A percentile compares a stretch with the other conserved stretches of the same genome.
Evolutionary conservation across 2,888 invertebrate genomes (phyloP).

Genomic region (Adelphocoris suturalis): DNA sequence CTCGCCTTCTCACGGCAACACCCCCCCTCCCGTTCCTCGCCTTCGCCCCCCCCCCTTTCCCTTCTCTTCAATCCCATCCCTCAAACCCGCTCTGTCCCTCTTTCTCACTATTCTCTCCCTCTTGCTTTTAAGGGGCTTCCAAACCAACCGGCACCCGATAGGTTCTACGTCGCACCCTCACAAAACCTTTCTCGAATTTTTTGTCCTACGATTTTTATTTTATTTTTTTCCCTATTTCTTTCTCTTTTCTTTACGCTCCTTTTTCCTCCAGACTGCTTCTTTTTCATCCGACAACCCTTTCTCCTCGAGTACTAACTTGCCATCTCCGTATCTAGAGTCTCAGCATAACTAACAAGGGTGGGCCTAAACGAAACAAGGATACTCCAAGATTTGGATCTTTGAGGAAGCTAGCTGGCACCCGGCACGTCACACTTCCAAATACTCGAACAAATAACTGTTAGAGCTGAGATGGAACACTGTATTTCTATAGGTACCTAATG

Average conservation of each 20-base stretch:
- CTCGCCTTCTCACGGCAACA: not conserved
- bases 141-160: slow-evolving; percentile 10
- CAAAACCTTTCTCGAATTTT: not conserved
- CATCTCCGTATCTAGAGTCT: not conserved
- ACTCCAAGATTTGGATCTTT: too few relatives aligned
- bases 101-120: not conserved
- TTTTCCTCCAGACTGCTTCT: not conserved
- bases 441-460: too few relatives aligned
- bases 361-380: too few relatives aligned
- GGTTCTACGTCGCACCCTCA: not conserved
- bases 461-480: too few relatives aligned
- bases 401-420: too few relatives aligned
- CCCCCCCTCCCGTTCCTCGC: not conserved
- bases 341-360: too few relatives aligned
- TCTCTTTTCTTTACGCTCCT: not conserved
- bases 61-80: too few relatives aligned
- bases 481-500: too few relatives aligned
- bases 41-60: too few relatives aligned
- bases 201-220: not conserved
- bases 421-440: too few relatives aligned
- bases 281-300: too few relatives aligned
- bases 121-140: slow-evolving; percentile 21
- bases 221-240: not conserved
- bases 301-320: not conserved
- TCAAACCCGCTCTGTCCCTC: too few relatives aligned